Evolutionary conservation across 2,113 vertebrate genomes (phyloP).

Genomic region (Equus quagga): DNA sequence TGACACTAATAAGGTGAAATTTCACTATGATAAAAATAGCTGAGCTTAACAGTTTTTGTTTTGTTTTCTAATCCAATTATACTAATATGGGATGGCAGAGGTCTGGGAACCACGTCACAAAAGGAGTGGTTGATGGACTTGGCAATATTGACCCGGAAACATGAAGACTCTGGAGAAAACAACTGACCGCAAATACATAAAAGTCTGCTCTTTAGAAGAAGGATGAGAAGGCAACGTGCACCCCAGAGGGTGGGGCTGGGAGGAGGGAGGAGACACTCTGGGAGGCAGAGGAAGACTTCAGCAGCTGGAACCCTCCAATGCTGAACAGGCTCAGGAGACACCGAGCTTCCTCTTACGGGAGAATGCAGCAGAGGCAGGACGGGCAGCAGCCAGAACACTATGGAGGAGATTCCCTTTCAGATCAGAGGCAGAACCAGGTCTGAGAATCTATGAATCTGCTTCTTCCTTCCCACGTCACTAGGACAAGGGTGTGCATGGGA

Average conservation of each 20-base stretch:
- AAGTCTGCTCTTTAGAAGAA: too few species aligned
- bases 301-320: not conserved
- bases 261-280: not conserved
- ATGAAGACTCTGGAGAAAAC: not conserved
- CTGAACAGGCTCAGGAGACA: not conserved
- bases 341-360: rapidly evolving
- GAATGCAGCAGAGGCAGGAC: not conserved
- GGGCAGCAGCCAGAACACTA: rapidly evolving
- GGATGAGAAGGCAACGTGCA: not conserved
- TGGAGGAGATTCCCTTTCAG: not conserved
- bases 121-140: not conserved
- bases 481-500: not conserved
- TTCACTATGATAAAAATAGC: not conserved
- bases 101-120: rapidly evolving
- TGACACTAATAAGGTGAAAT: not conserved
- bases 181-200: not conserved
- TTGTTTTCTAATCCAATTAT: not conserved
- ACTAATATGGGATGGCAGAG: rapidly evolving
- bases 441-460: not conserved
- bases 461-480: not conserved
- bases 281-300: not conserved
- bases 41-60: not conserved
- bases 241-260: not conserved
- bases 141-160: not conserved
- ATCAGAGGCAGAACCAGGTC: rapidly evolving